Evolutionary conservation across 2,797 vertebrate genomes (phyloP), one percentile per base, ranked within the genome.

Genomic region (Anas georgica): DNA sequence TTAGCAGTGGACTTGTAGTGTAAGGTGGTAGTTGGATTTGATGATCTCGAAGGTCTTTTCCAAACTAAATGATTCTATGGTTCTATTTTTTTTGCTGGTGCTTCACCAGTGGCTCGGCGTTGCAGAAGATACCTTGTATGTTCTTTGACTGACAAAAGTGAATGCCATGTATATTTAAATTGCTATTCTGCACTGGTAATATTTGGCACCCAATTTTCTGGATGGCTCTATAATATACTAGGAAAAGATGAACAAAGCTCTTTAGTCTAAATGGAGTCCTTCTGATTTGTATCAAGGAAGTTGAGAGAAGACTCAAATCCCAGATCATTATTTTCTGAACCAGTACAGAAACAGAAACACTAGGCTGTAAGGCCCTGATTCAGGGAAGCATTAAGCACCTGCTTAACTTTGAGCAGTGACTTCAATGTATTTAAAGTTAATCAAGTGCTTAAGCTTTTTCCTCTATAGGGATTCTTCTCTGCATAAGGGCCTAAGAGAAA

Each of bases 381-480:
- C 74, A 86, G 83, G 63, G 82, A 92, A 92, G 58, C 31, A 54
- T 90, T 95, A 94, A 95, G 92, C 89, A 90, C 89, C 67, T 92
- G 93, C 93, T 95, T 96, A 94, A 95, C 91, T 95, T 91, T 91
- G 83, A 94, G 91, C 74, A 26, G 45, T 90, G 76, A 86, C 83
- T 96, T 86, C 85, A 91, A 12, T 88, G 59, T 84, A 63, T 86
- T 95, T 96, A 86, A 95, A 93, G 91, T 95, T 96, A 96, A 97
- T 96, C 94, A 94, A 93, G 77, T 90, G 52, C 94, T 95, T 95
- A 97, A 96, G 88, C 94, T 92, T 93, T 91, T 96, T 96, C 92
- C 92, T 96, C 88, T 67, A 54, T 75, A 92, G 91, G 91, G 89
- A 94, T 88, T 88, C 92, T 91, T 90, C 91, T 84, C 94, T 93